Evolutionary conservation across 2,888 invertebrate species (phyloP), one percentile per base, ranked within the genome.

Genomic region (Andrena trimmerana): DNA sequence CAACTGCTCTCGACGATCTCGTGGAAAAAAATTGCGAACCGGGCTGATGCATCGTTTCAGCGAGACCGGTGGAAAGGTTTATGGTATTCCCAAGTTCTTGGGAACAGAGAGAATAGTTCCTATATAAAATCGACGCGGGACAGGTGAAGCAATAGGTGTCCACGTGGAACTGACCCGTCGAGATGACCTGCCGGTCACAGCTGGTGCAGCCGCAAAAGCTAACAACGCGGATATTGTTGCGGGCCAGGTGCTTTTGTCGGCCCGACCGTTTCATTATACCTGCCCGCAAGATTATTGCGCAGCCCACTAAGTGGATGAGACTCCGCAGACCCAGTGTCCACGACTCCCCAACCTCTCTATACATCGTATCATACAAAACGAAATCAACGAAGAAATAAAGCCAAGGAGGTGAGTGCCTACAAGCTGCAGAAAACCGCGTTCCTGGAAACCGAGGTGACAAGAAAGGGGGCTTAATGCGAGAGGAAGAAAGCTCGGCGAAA

Each of bases 171-270:
- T 84, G 87, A 87, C 87, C 87, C 72, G 52, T 60, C 77, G 68
- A 73, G 74, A 42, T 85, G 87, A 87, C 87, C 87, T 70, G 77
- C 52, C 57, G 69, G 78, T 72, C 70, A 85, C 81, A 83, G 76
- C 85, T 86, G 86, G 81, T 83, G 76, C 80, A 73, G 69, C 78
- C 86, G 67, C 85, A 78, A 78, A 81, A 85, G 76, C 75, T 75
- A 79, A 77, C 85, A 83, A 77, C 71, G 71, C 36, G 69, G 82
- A 86, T 78, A 82, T 85, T 78, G 77, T 84, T 74, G 80, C 75
- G 80, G 78, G 78, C 77, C 87, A 77, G 81, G 77, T 78, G 83
- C 83, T 85, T 80, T 86, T 62, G 86, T 83, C 79, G 62, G 79
- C 62, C 78, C 80, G 62, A 73, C 42, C 79, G 82, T 77, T 85